A percentile compares a stretch with the other conserved stretches of the same genome.
These are phyloP conservation scores for Acronicta psi DNA, from an alignment of 2,888 invertebrate species.

Conservation along the genomic window DNA sequence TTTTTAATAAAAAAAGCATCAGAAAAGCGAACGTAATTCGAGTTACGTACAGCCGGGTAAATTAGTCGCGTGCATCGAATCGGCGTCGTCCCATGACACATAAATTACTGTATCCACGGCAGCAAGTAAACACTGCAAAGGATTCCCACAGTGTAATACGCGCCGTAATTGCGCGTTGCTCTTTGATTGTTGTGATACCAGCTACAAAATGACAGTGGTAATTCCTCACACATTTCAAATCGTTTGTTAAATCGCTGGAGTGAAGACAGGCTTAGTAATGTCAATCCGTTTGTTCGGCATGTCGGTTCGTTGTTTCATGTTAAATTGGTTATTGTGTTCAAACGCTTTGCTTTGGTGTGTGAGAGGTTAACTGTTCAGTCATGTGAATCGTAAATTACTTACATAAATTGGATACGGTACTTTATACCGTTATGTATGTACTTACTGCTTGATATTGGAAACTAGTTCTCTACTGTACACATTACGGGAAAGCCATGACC, in stretches of 20 bases:
- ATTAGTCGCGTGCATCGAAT: slow-evolving; percentile 53
- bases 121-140: slow-evolving; percentile 61
- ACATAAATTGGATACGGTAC: too few relatives aligned
- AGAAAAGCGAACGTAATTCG: background rate
- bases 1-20: slow-evolving; percentile 2
- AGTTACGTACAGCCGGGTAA: slow-evolving; percentile 21
- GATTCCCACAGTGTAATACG: slow-evolving; percentile 44
- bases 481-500: too few relatives aligned
- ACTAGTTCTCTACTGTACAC: too few relatives aligned
- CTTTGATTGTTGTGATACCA: slow-evolving; percentile 62
- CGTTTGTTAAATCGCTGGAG: slow-evolving; percentile 23
- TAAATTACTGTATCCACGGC: slow-evolving; percentile 63
- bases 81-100: slow-evolving; percentile 53
- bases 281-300: slow-evolving; percentile 17
- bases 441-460: too few relatives aligned
- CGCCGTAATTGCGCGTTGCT: slow-evolving; percentile 62
- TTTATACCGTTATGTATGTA: too few relatives aligned
- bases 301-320: slow-evolving; percentile 1
- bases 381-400: background rate
- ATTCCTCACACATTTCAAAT: slow-evolving; percentile 44
- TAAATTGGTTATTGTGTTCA: slow-evolving; percentile 1
- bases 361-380: too few relatives aligned
- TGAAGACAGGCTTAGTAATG: slow-evolving; percentile 24
- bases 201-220: slow-evolving; percentile 60
- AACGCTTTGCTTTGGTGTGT: background rate